Evolutionary conservation across 2,113 vertebrate genomes (phyloP).

Genomic region (Odobenus rosmarus): DNA sequence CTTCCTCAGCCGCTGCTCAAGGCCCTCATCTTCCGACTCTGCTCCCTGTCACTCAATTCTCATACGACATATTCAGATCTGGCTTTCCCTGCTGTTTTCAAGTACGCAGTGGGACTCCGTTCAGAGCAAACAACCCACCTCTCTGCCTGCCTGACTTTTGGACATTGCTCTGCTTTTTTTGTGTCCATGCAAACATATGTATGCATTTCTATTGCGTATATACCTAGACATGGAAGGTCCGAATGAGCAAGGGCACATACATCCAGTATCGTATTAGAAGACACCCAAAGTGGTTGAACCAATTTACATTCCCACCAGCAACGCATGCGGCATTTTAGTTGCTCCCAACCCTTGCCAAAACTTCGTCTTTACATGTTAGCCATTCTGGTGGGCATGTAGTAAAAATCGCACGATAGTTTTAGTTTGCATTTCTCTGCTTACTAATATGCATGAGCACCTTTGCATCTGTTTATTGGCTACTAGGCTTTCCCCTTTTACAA

Average conservation of each 20-base stretch:
- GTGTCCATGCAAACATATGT: background rate
- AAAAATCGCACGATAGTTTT: background rate
- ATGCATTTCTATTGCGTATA: background rate
- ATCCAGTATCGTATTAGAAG: background rate
- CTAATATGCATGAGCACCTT: background rate
- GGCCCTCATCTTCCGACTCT: background rate
- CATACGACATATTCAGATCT: background rate
- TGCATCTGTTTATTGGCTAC: background rate
- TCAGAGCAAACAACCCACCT: background rate
- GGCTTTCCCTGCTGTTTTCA: background rate
- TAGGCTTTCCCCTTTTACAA: background rate
- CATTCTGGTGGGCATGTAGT: background rate
- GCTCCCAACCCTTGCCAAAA: background rate
- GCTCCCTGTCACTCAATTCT: background rate
- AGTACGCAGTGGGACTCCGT: background rate
- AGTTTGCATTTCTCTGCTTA: background rate
- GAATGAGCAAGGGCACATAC: too few species aligned
- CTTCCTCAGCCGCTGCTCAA: too few species aligned
- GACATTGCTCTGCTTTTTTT: background rate
- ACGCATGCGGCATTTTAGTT: background rate
- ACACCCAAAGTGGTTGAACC: background rate
- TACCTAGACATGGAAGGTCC: background rate
- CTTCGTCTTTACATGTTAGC: background rate
- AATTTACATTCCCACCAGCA: background rate
- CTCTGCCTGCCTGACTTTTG: background rate